Evolutionary conservation across 2,113 vertebrate species (phyloP), one percentile per base, ranked within the genome.

Genomic region (Globicephala melas): DNA sequence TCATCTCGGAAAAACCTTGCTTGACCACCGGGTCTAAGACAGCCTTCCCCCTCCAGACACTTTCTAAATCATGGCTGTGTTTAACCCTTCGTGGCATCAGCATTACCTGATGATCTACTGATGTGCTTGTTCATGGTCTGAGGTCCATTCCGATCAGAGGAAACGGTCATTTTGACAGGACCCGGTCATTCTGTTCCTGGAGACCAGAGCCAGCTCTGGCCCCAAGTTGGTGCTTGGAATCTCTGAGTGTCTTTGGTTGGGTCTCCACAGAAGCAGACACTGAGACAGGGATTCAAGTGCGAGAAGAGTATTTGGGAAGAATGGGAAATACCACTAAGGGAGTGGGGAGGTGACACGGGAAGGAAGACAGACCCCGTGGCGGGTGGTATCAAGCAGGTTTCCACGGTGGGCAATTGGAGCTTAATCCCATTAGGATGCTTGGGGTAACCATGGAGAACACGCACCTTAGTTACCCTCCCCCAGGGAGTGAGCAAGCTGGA

Each of bases 321-420:
- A 9, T 20, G 25, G 67, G 67, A 47, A 58, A 25, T 20, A 26
- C 31, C 67, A 21, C 4, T 1, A 18, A 18, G 20, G 2, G 38
- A 47, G 36, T 14, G 26, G 31, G 36, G 28, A 26, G 21, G 47
- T 33, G n/a, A 63, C 4, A 0, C 0, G 17, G n/a, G 80, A 58
- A 73, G 55, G 73, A 47, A 73, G 44, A 31, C 4, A 5, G 33
- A n/a, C 11, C 18, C 31, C 0, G 0, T 1, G 21, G 21, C 28
- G 5, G 13, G 33, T 8, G 25, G 9, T 5, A 14, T 41, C 67
- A 18, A 47, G 67, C 6, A 36, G 25, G 31, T 31, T 41, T 65
- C 55, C 58, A 25, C 2, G 3, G 5, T 17, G 36, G 47, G 31
- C 31, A 12, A 7, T 1, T 44, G 58, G 15, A 74, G 31, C 23